These are phyloP conservation scores for Hybognathus amarus DNA, from an alignment of 2,797 vertebrate species.

Conservation along the genomic window DNA sequence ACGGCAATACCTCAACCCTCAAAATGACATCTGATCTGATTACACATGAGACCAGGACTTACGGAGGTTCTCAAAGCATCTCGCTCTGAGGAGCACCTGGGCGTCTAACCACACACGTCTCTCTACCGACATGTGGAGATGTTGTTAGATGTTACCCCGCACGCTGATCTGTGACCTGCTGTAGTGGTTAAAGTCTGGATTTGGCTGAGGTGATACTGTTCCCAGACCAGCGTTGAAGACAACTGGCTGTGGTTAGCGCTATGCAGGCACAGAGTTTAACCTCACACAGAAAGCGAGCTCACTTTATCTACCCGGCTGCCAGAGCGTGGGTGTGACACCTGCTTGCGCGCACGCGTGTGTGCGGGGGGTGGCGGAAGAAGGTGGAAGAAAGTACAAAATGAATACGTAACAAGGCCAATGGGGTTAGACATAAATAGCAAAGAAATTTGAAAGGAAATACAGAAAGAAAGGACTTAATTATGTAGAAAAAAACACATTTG, in stretches of 20 bases:
- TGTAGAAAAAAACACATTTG: neutral
- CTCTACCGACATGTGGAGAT: constrained; percentile 41
- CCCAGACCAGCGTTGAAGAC: constrained; percentile 43
- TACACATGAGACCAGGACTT: constrained; percentile 75
- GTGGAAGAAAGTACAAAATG: constrained; percentile 43
- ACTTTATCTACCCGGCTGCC: constrained; percentile 73
- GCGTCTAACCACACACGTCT: constrained; percentile 55
- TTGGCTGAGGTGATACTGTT: constrained; percentile 30
- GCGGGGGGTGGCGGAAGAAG: neutral
- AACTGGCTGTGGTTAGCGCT: constrained; percentile 55
- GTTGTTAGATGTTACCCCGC: constrained; percentile 36
- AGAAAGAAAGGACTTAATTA: neutral
- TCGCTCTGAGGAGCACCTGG: constrained; percentile 58
- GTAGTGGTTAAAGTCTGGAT: constrained; percentile 16
- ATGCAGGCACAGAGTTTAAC: constrained; percentile 67
- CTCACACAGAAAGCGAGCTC: constrained; percentile 79
- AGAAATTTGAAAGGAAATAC: constrained; percentile 5
- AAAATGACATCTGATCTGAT: constrained; percentile 66
- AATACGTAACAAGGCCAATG: constrained; percentile 30
- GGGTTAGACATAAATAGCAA: constrained; percentile 26
- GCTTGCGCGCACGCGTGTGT: neutral
- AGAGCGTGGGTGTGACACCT: constrained; percentile 80
- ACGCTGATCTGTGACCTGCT: constrained; percentile 53
- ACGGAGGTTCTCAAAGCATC: constrained; percentile 75
- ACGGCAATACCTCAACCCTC: constrained; percentile 55